Evolutionary conservation across 2,888 invertebrate species (phyloP).

Genomic region (Nycteola revayana): DNA sequence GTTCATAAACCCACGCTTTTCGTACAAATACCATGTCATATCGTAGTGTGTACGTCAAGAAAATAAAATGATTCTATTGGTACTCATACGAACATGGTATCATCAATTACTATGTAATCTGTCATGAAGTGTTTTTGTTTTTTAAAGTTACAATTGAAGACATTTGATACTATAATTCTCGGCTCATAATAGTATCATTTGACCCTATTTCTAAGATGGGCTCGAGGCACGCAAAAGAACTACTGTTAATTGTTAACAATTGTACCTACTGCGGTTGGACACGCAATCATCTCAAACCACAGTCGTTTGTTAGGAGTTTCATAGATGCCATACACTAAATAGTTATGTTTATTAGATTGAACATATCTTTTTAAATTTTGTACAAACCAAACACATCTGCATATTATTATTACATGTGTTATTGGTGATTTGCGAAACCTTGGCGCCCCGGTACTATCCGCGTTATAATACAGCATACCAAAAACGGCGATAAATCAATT

Average conservation of each 20-base stretch:
- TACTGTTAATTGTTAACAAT: conserved; percentile 75
- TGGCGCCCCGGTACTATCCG: conserved; percentile 29
- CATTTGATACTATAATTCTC: conserved; percentile 21
- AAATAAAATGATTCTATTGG: conserved; percentile 42
- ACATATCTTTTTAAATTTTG: background rate
- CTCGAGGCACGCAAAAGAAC: conserved; percentile 74
- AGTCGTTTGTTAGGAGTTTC: conserved; percentile 40
- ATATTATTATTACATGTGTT: too few species aligned
- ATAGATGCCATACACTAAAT: conserved; percentile 35
- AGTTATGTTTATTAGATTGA: conserved; percentile 26
- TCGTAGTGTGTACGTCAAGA: conserved; percentile 53
- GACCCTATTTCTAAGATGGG: conserved; percentile 70
- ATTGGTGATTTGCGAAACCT: conserved; percentile 25
- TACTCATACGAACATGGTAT: conserved; percentile 23
- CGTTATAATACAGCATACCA: conserved; percentile 30
- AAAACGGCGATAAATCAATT: conserved; percentile 35
- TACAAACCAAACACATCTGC: too few species aligned
- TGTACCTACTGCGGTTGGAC: conserved; percentile 68
- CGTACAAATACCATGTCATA: conserved; percentile 48
- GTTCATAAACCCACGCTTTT: conserved; percentile 52
- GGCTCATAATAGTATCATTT: conserved; percentile 45
- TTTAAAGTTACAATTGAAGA: too few species aligned
- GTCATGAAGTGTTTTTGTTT: too few species aligned
- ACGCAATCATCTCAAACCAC: conserved; percentile 65
- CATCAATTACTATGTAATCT: conserved; percentile 19